Conservation (phyloP, 2,797 vertebrate genomes). For the Lutjanus campechanus region DNA sequence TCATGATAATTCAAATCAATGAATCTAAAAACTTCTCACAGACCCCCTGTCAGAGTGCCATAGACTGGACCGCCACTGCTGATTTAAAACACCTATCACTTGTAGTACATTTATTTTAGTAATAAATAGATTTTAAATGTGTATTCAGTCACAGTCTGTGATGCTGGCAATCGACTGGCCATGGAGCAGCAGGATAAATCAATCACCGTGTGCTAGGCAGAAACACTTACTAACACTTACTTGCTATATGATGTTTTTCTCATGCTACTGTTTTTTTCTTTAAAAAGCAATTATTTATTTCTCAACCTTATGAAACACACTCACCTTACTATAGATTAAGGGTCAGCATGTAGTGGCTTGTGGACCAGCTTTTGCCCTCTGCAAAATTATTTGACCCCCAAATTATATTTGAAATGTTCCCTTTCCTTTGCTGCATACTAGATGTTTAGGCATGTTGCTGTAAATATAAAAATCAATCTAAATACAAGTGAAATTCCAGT, state of each 20-base stretch:
- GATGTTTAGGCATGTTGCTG: neutral
- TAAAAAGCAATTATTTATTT: neutral
- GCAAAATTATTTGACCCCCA: neutral
- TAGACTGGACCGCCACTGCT: too few species aligned
- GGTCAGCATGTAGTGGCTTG: neutral
- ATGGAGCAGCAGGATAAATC: slow-evolving; percentile 11
- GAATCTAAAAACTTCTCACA: neutral
- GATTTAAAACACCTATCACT: neutral
- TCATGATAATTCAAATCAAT: too few species aligned
- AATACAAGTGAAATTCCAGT: neutral
- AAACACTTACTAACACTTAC: neutral
- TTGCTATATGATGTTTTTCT: neutral
- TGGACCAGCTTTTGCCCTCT: neutral
- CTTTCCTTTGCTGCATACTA: neutral
- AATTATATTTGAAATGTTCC: neutral
- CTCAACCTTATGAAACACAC: neutral
- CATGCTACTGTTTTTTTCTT: neutral
- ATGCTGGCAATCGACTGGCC: slow-evolving; percentile 12
- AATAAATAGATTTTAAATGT: slow-evolving; percentile 7
- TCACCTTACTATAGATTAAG: neutral
- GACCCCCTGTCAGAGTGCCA: too few species aligned
- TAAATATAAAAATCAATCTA: neutral
- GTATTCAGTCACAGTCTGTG: neutral
- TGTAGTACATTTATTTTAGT: slow-evolving; percentile 1
- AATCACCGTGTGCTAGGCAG: neutral